Percentiles rank a stretch among this genome's conserved stretches.
phyloP scores from a whole-genome alignment of 2,113 vertebrate genomes.

The Sus scrofa region DNA sequence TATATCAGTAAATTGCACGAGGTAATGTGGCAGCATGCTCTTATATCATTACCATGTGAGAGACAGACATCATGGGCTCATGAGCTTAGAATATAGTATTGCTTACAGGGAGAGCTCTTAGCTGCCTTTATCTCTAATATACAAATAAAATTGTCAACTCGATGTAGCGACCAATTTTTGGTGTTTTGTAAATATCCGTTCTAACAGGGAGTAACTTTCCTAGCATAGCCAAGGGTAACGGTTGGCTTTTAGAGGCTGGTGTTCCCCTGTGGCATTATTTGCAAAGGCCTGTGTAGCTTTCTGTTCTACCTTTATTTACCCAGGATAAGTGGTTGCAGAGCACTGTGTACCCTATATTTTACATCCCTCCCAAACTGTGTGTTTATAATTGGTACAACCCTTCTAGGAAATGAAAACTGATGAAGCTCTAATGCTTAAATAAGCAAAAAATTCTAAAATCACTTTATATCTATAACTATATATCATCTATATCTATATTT shows the following conservation, averaged over 20 bases:
- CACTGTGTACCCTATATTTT: neutral
- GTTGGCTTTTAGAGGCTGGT: neutral
- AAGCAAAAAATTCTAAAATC: constrained; percentile 48
- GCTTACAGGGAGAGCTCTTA: neutral
- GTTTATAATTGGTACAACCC: constrained; percentile 24
- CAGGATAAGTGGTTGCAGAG: neutral
- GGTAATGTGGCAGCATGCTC: neutral
- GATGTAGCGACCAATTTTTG: constrained; percentile 23
- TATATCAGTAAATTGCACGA: constrained; percentile 35
- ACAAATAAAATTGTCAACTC: constrained; percentile 51
- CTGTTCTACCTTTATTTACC: neutral
- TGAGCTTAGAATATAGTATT: constrained; percentile 18
- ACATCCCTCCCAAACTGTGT: neutral
- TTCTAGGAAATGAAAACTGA: constrained; percentile 60
- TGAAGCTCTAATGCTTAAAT: constrained; percentile 45
- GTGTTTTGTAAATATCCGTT: constrained; percentile 56
- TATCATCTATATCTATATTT: neutral
- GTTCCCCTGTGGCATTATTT: neutral
- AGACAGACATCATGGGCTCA: constrained; percentile 42
- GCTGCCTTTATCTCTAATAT: constrained; percentile 37
- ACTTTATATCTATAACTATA: neutral
- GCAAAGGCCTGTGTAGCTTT: neutral
- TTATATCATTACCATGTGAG: constrained; percentile 4
- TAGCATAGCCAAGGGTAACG: neutral
- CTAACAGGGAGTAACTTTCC: neutral